A percentile compares a stretch with the other conserved stretches of the same genome.
phyloP scores from a whole-genome alignment of 2,888 invertebrate genomes.

The Galeruca laticollis region DNA sequence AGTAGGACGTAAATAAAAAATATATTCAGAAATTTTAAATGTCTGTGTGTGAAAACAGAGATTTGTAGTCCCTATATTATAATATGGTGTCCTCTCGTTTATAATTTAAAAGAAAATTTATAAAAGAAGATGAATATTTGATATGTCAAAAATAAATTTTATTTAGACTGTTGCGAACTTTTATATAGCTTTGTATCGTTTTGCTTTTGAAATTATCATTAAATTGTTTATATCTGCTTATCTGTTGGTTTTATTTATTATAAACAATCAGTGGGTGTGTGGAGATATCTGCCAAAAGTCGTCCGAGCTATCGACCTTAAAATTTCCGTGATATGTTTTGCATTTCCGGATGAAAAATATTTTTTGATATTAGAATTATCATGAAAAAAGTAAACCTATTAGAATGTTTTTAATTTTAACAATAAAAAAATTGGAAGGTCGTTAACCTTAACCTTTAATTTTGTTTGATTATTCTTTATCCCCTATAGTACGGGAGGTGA shows the following conservation, averaged over 20 bases:
- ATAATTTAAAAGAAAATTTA: constrained; percentile 9
- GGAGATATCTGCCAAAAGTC: not conserved
- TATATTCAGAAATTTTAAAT: not conserved
- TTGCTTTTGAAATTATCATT: constrained; percentile 59
- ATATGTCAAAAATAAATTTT: constrained; percentile 44
- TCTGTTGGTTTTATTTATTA: constrained; percentile 38
- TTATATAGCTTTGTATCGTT: constrained; percentile 62
- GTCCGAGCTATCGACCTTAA: not conserved
- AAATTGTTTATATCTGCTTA: constrained; percentile 60
- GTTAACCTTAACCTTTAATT: no score
- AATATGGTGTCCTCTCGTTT: not conserved
- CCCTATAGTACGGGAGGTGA: no score
- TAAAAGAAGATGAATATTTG: not conserved
- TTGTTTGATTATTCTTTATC: no score
- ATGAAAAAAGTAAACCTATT: no score
- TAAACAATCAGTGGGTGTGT: not conserved
- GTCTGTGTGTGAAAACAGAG: constrained; percentile 4
- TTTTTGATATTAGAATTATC: no score
- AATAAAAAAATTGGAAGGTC: no score
- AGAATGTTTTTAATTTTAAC: no score
- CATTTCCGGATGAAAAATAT: not conserved
- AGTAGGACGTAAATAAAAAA: not conserved
- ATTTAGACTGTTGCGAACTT: constrained; percentile 62
- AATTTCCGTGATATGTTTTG: not conserved
- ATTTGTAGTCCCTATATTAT: not conserved